Evolutionary conservation across 2,888 invertebrate genomes (phyloP), one percentile per base, ranked within the genome.

Genomic region (Oxyteleia sp.): DNA sequence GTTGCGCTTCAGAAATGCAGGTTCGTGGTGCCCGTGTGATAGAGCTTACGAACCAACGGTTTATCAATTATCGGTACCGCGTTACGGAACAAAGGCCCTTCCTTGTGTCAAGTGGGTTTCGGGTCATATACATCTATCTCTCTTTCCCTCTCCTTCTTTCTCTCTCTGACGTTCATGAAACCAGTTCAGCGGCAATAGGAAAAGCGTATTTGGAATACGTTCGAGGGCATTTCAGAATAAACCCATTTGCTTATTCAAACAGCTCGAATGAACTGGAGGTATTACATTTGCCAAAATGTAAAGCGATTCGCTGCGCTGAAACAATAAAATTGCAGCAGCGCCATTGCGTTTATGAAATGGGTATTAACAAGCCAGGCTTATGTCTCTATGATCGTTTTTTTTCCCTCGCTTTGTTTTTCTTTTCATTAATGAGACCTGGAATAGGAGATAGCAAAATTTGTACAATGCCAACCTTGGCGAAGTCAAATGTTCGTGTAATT

Each of bases 161-260:
- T 61, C 43, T 15, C 32, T 49, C 18, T 26, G 35, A 35, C 43
- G 23, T 20, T 15, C 51, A 15, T 38, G 38, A 13, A 66, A 29
- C 53, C 43, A 15, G 26, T 49, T 32, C 35, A 13, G 11, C 11
- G 59, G 23, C 75, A 66, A 66, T 41, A 38, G 59, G 16, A 45
- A 61, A 59, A 59, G 57, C 72, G 66, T 51, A 66, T 72, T 80
- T 64, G 66, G 61, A 74, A 45, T 72, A 57, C 80, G 53, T 68
- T 81, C 74, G 74, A 47, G 18, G 20, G 68, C 68, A 81, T 51
- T 81, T 81, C 55, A 61, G 64, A 74, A 74, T 74, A 69, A 75
- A 68, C 69, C 63, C 74, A 81, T 81, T 81, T 75, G 81, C 74
- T 75, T 75, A 75, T 53, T 61, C 75, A 69, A 75, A 81, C 49